A percentile compares a stretch with the other conserved stretches of the same genome.
Conservation (phyloP, 2,113 vertebrate species). For the Tachuris rubrigastra region DNA sequence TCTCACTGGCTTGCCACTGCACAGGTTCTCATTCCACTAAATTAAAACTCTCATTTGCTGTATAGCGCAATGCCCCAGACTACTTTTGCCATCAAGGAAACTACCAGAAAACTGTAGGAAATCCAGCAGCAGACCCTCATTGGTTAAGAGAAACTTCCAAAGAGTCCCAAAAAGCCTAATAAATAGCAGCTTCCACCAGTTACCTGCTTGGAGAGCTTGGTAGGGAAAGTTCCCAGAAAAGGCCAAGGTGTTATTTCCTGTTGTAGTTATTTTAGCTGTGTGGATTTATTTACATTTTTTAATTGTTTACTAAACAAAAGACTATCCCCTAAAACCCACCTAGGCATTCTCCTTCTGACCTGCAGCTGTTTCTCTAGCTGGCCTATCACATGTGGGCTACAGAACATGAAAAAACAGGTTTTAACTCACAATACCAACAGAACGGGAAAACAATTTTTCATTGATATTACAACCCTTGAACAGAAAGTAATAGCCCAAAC, state of each 20-base stretch:
- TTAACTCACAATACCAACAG: not conserved
- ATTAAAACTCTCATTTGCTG: not conserved
- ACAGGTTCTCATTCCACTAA: not conserved
- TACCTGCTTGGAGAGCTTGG: fast-evolving
- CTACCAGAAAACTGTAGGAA: not conserved
- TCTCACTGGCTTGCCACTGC: not conserved
- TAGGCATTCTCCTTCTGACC: not conserved
- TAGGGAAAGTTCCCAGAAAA: not conserved
- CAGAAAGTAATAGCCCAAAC: not conserved
- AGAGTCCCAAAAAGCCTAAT: not conserved
- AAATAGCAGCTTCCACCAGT: not conserved
- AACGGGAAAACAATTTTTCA: not conserved
- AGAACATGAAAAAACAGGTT: not conserved
- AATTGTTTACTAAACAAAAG: not conserved
- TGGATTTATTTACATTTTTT: not conserved
- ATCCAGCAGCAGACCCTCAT: not conserved
- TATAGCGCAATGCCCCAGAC: fast-evolving
- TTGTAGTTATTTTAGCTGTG: not conserved
- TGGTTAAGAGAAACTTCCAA: not conserved
- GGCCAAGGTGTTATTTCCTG: not conserved
- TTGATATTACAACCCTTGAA: not conserved
- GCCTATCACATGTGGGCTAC: not conserved
- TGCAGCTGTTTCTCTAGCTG: not conserved
- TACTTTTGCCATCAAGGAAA: not conserved
- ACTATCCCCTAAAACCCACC: not conserved